A percentile compares a stretch with the other conserved stretches of the same genome.
phyloP scores from a whole-genome alignment of 1,140 invertebrate genomes.

The Drosophila pallidifrons region DNA sequence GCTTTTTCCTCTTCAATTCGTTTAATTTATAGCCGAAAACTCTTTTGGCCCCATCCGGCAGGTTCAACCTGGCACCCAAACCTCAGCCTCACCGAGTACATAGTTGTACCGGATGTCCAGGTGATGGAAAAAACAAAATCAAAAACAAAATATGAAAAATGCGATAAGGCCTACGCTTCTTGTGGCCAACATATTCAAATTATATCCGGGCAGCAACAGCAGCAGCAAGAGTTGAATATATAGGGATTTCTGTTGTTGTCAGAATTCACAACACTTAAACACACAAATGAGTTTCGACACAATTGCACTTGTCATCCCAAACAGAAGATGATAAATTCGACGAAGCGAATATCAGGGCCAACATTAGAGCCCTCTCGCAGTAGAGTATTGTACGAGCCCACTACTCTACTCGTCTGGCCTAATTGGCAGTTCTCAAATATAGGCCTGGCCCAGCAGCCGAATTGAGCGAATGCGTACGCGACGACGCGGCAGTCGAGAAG shows the following conservation, averaged over 20 bases:
- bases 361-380: neutral
- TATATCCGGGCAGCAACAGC: conserved; percentile 17
- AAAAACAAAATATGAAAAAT: conserved; percentile 18
- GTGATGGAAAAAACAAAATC: conserved; percentile 52
- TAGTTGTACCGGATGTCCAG: conserved; percentile 65
- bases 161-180: conserved; percentile 14
- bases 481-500: conserved; percentile 13
- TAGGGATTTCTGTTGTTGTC: no score
- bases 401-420: conserved; percentile 21
- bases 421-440: conserved; percentile 68
- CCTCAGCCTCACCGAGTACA: conserved; percentile 32
- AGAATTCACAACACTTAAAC: no score
- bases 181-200: conserved; percentile 36
- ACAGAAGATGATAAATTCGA: no score
- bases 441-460: conserved; percentile 25
- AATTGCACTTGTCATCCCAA: no score
- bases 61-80: conserved; percentile 41
- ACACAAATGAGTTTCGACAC: no score
- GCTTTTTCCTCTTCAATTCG: conserved; percentile 62
- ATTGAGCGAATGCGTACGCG: conserved; percentile 40
- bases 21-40: conserved; percentile 81
- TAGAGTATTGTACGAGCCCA: neutral
- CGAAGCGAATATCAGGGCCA: no score
- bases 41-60: conserved; percentile 57
- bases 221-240: neutral